Evolutionary conservation across 2,113 vertebrate species (phyloP), one percentile per base, ranked within the genome.

Genomic region (Macroglossus sobrinus): DNA sequence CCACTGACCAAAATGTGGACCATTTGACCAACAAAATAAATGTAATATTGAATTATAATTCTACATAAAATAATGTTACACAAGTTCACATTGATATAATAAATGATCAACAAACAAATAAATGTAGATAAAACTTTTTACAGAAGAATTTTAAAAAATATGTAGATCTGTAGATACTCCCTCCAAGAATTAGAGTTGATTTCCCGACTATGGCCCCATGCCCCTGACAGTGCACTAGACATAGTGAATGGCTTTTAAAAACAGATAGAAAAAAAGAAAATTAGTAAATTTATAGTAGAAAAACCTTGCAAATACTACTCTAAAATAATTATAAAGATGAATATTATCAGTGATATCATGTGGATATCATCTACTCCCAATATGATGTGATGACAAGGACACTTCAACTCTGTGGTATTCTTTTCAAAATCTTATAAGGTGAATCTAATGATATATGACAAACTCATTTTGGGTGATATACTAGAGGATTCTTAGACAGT

Each of bases 151-250:
- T 5, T 8, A 63, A 4, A 15, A 28, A 26, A 40, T 50, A 22
- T 24, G 61, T 12, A 55, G 4, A 22, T 33, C 35, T 22, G 9
- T 40, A 64, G 6, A 15, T 79, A n/a, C 3, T 79, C 2, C 6
- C 8, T 66, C 43, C 26, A 33, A 86, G 15, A 76, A 78, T 4
- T 45, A 11, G 24, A 50, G 0, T 28, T 43, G 22, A 61, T 57
- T 5, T 22, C 28, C 19, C 18, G 5, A 33, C 3, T 28, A 5
- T 2, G 4, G 30, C 3, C 4, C 0, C 18, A 40, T n/a, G 1
- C 4, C 30, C 10, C 15, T 40, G 9, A 64, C 5, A 1, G 0
- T 18, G 7, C 7, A 55, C 5, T 64, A 50, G 7, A 35, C 0
- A 35, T 38, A 64, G 14, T 55, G 3, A 18, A 24, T 75, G 64